phyloP scores from a whole-genome alignment of 1,140 invertebrate species.

The Diabrotica undecimpunctata region DNA sequence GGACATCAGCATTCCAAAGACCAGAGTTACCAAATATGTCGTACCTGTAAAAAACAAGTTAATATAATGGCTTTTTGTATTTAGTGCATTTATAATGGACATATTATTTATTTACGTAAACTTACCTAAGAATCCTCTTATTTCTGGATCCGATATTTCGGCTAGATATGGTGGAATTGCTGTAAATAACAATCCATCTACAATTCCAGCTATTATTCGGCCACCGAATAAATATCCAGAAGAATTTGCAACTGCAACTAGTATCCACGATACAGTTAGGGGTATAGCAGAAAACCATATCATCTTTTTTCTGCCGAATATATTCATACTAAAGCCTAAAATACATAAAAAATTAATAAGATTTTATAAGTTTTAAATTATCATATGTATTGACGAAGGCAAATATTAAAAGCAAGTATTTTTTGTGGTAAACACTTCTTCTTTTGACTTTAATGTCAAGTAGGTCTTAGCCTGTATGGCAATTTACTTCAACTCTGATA shows the following conservation, averaged over 20 bases:
- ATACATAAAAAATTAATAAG: not conserved
- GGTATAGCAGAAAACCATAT: conserved; percentile 59
- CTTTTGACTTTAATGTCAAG: too few species aligned
- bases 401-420: too few species aligned
- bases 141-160: conserved; percentile 63
- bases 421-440: too few species aligned
- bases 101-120: not conserved
- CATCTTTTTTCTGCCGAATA: conserved; percentile 64
- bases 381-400: too few species aligned
- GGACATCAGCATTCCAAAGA: conserved; percentile 63
- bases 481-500: too few species aligned
- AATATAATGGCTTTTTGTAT: too few species aligned
- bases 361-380: too few species aligned
- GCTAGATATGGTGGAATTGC: conserved; percentile 63
- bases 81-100: too few species aligned
- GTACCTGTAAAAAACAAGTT: conserved; percentile 13
- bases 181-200: conserved; percentile 63
- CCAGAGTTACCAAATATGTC: conserved; percentile 29
- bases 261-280: conserved; percentile 62
- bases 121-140: conserved; percentile 54
- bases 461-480: too few species aligned
- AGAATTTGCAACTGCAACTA: conserved; percentile 56
- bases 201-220: conserved; percentile 56
- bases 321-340: conserved; percentile 45
- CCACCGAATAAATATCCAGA: conserved; percentile 53